Evolutionary conservation across 2,797 vertebrate species (phyloP).

Genomic region (Rhinella marina): DNA sequence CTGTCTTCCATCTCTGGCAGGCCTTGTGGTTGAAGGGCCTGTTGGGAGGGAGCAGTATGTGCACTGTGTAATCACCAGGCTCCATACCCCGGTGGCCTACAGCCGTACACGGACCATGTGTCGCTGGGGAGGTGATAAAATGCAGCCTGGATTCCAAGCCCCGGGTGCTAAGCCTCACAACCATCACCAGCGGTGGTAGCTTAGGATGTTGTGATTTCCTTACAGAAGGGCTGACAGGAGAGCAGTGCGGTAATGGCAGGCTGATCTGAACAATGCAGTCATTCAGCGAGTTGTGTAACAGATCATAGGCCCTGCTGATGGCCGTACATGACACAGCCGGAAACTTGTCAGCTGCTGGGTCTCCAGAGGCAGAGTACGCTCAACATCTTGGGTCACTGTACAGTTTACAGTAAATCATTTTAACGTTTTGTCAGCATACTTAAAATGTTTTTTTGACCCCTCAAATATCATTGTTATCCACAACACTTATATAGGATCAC

Average conservation of each 20-base stretch:
- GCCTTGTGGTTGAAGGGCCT: neutral
- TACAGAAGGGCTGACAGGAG: neutral
- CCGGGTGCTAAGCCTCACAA: slow-evolving; percentile 11
- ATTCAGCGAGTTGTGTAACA: neutral
- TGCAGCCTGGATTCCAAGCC: slow-evolving; percentile 6
- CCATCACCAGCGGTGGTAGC: neutral
- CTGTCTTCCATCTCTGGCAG: neutral
- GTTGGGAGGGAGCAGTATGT: neutral
- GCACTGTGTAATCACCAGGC: neutral
- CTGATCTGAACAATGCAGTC: neutral
- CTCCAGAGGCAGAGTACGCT: neutral
- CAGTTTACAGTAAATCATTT: neutral
- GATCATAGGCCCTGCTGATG: neutral
- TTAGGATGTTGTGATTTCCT: slow-evolving; percentile 14
- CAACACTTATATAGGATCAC: no score
- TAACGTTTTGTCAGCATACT: no score
- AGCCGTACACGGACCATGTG: neutral
- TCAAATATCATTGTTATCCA: no score
- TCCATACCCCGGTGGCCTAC: neutral
- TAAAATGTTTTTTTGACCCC: no score
- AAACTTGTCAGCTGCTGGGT: neutral
- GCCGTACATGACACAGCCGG: neutral
- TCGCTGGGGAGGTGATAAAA: slow-evolving; percentile 1
- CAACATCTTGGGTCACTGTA: neutral
- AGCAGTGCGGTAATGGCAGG: neutral